A percentile compares a stretch with the other conserved stretches of the same genome.
phyloP scores from a whole-genome alignment of 2,888 invertebrate species.

The Limenitis camilla region DNA sequence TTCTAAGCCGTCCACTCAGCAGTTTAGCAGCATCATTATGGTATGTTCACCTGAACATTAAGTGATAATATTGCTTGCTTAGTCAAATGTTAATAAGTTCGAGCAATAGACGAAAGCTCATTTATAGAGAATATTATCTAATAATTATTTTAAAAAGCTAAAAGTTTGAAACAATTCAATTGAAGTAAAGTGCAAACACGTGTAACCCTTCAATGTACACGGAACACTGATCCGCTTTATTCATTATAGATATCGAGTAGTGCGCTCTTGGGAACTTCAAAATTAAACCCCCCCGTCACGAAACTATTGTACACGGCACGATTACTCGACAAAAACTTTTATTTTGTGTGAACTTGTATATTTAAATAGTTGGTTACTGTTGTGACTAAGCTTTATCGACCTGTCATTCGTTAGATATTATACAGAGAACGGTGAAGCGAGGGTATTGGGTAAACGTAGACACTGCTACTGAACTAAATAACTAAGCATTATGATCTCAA shows the following conservation, averaged over 20 bases:
- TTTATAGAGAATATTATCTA: not conserved
- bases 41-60: not conserved
- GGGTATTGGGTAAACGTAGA: too few species aligned
- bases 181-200: conserved; percentile 2
- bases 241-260: conserved; percentile 8
- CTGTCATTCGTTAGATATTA: too few species aligned
- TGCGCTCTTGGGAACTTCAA: not conserved
- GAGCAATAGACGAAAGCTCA: too few species aligned
- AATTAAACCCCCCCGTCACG: conserved; percentile 3
- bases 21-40: not conserved
- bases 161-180: not conserved
- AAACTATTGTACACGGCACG: not conserved
- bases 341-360: too few species aligned
- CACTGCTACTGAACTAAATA: too few species aligned
- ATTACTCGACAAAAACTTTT: not conserved
- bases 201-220: not conserved
- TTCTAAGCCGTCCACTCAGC: too few species aligned
- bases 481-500: too few species aligned
- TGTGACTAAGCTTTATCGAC: too few species aligned
- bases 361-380: too few species aligned
- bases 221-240: conserved; percentile 1
- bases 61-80: not conserved
- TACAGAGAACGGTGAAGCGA: too few species aligned
- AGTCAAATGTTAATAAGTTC: not conserved
- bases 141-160: not conserved